Conservation (phyloP, 2,888 invertebrate species). For the Nomada ruficornis region DNA sequence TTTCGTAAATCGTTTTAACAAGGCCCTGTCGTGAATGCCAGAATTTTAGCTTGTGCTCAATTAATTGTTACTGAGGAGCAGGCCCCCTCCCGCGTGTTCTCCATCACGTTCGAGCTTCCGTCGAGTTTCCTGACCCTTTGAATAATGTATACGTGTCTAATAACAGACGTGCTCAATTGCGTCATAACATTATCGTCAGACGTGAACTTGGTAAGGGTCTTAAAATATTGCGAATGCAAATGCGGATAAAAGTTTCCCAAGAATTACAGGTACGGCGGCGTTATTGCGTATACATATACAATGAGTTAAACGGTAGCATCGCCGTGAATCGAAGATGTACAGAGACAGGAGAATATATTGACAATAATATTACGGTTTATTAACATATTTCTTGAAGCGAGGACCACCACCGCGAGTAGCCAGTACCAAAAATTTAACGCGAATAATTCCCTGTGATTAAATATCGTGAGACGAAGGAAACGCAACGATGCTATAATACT, state of each 20-base stretch:
- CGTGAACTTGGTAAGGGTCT: not conserved
- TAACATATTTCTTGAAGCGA: too few relatives aligned
- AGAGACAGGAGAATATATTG: too few relatives aligned
- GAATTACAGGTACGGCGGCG: not conserved
- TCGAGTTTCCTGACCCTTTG: conserved; percentile 23
- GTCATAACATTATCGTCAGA: conserved; percentile 25
- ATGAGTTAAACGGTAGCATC: too few relatives aligned
- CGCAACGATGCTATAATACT: not conserved
- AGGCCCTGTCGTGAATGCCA: not conserved
- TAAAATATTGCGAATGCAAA: conserved; percentile 10
- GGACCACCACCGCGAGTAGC: too few relatives aligned
- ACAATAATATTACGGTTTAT: too few relatives aligned
- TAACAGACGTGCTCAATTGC: conserved; percentile 29
- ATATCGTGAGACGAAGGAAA: not conserved
- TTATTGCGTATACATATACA: not conserved
- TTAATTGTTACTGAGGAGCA: conserved; percentile 12
- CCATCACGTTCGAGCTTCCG: not conserved
- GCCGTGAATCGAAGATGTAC: too few relatives aligned
- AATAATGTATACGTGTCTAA: conserved; percentile 48
- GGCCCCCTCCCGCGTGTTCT: conserved; percentile 10
- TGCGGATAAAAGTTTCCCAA: not conserved
- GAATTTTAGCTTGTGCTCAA: conserved; percentile 31
- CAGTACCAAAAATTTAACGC: too few relatives aligned
- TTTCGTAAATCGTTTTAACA: conserved; percentile 22
- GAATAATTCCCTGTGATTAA: too few relatives aligned